phyloP scores from a whole-genome alignment of 2,888 invertebrate genomes.

The Elmis aenea region DNA sequence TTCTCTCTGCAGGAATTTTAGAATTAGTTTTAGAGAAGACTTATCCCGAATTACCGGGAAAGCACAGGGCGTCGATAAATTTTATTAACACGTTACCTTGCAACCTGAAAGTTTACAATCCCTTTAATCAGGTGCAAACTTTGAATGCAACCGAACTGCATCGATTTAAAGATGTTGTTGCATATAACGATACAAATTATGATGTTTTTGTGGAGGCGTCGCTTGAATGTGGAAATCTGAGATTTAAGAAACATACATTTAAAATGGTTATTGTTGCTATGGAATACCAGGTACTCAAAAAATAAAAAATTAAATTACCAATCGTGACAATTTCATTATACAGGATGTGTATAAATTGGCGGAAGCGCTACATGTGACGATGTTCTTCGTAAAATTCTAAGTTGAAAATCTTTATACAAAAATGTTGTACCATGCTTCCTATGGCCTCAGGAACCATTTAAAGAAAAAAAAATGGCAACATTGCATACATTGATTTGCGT shows the following conservation, averaged over 20 bases:
- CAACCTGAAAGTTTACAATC: constrained; percentile 43
- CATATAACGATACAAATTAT: constrained; percentile 37
- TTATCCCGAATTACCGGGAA: constrained; percentile 43
- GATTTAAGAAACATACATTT: constrained; percentile 3
- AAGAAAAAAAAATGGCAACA: too few relatives aligned
- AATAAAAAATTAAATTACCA: too few relatives aligned
- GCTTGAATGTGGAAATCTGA: constrained; percentile 34
- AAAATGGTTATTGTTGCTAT: constrained; percentile 16
- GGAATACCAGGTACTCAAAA: constrained; percentile 21
- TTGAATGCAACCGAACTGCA: constrained; percentile 36
- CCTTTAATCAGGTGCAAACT: constrained; percentile 32
- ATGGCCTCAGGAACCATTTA: too few relatives aligned
- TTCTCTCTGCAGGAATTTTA: constrained; percentile 50
- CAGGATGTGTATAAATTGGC: too few relatives aligned
- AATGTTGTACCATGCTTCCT: too few relatives aligned
- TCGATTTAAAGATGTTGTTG: constrained; percentile 38
- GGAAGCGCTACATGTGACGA: too few relatives aligned
- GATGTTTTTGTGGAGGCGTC: constrained; percentile 36
- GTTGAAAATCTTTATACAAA: too few relatives aligned
- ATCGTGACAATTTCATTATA: too few relatives aligned
- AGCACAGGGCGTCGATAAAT: constrained; percentile 51
- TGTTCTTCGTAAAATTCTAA: too few relatives aligned
- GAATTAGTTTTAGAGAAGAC: constrained; percentile 53
- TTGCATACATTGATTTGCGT: too few relatives aligned
- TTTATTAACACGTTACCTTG: constrained; percentile 62